Base-by-base conservation (phyloP, 2,113 vertebrate species). In the Barnardius zonarius region DNA sequence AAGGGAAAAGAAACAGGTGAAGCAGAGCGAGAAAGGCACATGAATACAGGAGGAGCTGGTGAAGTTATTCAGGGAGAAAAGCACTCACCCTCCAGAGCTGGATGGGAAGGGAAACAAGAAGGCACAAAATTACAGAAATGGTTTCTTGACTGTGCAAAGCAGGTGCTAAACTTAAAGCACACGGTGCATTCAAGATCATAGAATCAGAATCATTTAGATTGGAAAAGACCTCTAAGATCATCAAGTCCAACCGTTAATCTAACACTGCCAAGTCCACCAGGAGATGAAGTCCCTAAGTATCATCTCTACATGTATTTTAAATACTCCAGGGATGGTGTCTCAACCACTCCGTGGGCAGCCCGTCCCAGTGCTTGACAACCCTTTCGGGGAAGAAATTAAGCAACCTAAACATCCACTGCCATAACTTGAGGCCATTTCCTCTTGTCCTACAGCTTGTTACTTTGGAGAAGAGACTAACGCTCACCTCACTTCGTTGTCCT, bases 401-500 rank as follows among this genome's bases (percentile, higher is more conserved):
- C 54, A 43, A 11, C 23, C 15, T 33, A 49, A 75, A 62, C 25
- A 25, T 49, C 25, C 3, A 3, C 12, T 49, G 30, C 15, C 19
- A 27, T 18, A 62, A 33, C n/a, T 5, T 69, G n/a, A 41, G 41
- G 35, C 6, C 15, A 20, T 92, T 75, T 63, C 41, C 15, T 69
- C 35, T 76, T 69, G 22, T 69, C 17, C 35, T 62, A 9, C 28
- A 14, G 9, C 25, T 68, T 41, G 61, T 18, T 48, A 48, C 12
- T 41, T 48, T 41, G 30, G 54, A 69, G 30, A 63, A 55, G 22
- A 55, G 12, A 7, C 17, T 23, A 28, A 69, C 4, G 7, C 27
- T 10, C 39, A 8, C 10, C 27, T 20, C 30, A 19, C 25, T 43
- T 28, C 1, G 0, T 1, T 75, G 3, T 23, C 41, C 22, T 48